phyloP scores from a whole-genome alignment of 1,140 invertebrate species.

The Ladona fulva region DNA sequence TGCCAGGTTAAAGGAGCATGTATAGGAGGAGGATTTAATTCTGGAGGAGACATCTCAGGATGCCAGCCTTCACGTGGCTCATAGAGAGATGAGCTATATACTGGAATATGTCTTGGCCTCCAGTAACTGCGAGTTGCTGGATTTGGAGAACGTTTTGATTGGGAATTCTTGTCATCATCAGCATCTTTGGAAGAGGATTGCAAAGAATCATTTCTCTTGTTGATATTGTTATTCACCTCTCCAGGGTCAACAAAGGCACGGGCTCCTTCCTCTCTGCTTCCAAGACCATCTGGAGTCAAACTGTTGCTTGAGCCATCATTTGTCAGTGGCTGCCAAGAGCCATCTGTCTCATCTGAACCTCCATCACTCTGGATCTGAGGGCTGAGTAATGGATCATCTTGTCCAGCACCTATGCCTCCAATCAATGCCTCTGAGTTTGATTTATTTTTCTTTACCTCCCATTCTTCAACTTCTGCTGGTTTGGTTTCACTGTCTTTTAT shows the following conservation, averaged over 20 bases:
- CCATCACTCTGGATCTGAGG: not conserved
- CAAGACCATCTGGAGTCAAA: not conserved
- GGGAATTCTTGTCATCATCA: not conserved
- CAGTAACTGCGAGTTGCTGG: not conserved
- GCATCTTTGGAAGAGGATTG: not conserved
- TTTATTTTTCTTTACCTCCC: not conserved
- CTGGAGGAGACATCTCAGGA: conserved; percentile 16
- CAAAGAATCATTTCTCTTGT: not conserved
- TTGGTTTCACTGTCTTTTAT: not conserved
- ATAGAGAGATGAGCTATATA: conserved; percentile 14
- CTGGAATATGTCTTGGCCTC: not conserved
- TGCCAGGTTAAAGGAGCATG: conserved; percentile 24
- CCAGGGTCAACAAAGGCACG: not conserved
- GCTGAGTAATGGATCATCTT: not conserved
- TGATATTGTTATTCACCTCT: not conserved
- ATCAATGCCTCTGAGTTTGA: not conserved
- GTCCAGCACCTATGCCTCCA: not conserved
- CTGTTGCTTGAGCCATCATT: not conserved
- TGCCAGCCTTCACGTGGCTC: conserved; percentile 3
- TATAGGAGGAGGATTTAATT: conserved; percentile 24
- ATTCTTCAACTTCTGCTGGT: not conserved
- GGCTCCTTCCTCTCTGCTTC: not conserved
- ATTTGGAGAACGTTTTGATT: not conserved
- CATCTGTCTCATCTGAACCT: not conserved
- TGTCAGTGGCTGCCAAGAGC: not conserved